Evolutionary conservation across 2,888 invertebrate species (phyloP).

Genomic region (Phymatocera aterrima): DNA sequence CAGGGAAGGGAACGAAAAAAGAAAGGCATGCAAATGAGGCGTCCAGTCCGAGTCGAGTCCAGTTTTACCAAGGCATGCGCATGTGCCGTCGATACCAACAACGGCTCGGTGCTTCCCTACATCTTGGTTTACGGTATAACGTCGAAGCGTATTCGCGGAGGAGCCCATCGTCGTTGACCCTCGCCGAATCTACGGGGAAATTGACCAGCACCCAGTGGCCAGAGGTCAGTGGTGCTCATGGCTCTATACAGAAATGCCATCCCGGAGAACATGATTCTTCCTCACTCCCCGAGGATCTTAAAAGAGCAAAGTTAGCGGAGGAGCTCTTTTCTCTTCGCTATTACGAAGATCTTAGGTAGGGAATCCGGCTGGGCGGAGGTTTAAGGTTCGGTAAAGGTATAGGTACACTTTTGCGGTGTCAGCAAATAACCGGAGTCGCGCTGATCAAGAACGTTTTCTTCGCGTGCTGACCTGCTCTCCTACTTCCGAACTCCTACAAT

Average conservation of each 20-base stretch:
- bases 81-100: not conserved
- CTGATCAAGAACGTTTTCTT: constrained; percentile 33
- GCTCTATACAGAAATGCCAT: constrained; percentile 23
- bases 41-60: constrained; percentile 60
- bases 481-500: not conserved
- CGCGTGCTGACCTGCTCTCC: not conserved
- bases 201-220: constrained; percentile 69
- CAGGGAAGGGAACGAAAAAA: constrained; percentile 53
- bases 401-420: constrained; percentile 10
- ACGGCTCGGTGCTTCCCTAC: constrained; percentile 41
- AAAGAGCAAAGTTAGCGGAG: not conserved
- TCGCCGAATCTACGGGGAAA: constrained; percentile 69
- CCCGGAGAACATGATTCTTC: not conserved
- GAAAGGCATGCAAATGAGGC: constrained; percentile 64
- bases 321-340: not conserved
- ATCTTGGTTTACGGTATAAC: constrained; percentile 58
- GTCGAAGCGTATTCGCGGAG: constrained; percentile 58
- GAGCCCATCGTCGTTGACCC: constrained; percentile 58
- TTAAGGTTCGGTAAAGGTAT: not conserved
- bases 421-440: constrained; percentile 30
- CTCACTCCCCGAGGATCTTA: not conserved
- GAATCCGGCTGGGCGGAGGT: not conserved
- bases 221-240: constrained; percentile 68
- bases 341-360: not conserved
- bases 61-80: constrained; percentile 56